Base-by-base conservation (phyloP, 2,888 invertebrate genomes). In the Lysandra coridon region DNA sequence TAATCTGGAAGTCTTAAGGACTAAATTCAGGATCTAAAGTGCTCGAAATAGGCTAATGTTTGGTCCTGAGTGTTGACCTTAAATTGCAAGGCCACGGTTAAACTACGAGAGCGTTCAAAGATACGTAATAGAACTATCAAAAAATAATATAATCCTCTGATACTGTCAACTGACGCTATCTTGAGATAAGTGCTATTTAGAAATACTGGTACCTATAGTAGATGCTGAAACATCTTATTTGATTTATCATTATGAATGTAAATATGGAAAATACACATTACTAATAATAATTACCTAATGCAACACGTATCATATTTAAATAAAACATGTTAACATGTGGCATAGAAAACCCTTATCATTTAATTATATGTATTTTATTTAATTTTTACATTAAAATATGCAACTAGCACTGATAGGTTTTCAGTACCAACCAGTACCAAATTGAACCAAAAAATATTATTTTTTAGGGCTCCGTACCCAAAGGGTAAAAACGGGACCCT, bases 101-200 rank as follows among this genome's bases (percentile, higher is more conserved):
- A 64, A 64, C 64, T 10, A 2, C 23, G 23, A 62, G 23, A 23
- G 23, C 30, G 30, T 12, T 64, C 12, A 64, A 3, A 30, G 30
- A 64, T 64, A 30, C 4, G 64, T 64, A 23, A 64, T 30, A 75
- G 44, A 75, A 12, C 23, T 75, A 75, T 53, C 75, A 14, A 30
- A 49, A 75, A 23, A 23, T 23, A 23, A 23, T 23, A 30, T 49
- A 75, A 73, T 49, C 5, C 30, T 49, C 49, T 75, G 75, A 75
- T 75, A 75, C 30, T 75, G 75, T 75, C 75, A 75, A 49, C 49
- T 49, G 75, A 30, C 30, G 74, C 74, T 74, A 74, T 74, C 40
- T n/a, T n/a, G 23, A 3, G 74, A 74, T 74, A 49, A 74, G 40
- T 49, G 10, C 7, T n/a, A 74, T 74, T 74, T 49, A 75, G 30